Evolutionary conservation across 2,888 invertebrate species (phyloP).

Genomic region (Cosmia pyralina): DNA sequence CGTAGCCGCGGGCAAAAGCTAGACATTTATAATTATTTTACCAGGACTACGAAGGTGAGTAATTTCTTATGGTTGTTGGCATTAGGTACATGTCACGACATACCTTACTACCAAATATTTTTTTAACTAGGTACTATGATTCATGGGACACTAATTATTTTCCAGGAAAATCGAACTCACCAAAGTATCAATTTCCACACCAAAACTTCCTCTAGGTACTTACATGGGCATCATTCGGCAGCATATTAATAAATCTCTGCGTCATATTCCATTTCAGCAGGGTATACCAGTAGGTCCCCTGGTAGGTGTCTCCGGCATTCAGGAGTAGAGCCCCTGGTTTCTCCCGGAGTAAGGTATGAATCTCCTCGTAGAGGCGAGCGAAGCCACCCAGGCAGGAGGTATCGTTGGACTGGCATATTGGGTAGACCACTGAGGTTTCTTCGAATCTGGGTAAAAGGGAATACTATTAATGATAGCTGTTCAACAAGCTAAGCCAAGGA

Average conservation of each 20-base stretch:
- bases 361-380: slow-evolving; percentile 91
- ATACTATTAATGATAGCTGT: too few species aligned
- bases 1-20: too few species aligned
- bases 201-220: slow-evolving; percentile 64
- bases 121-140: neutral
- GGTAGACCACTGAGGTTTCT: slow-evolving; percentile 89
- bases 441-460: slow-evolving; percentile 87
- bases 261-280: slow-evolving; percentile 93
- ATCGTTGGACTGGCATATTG: slow-evolving; percentile 87
- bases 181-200: neutral
- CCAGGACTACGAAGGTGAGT: neutral
- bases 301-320: slow-evolving; percentile 95
- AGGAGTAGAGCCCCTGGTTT: slow-evolving; percentile 92
- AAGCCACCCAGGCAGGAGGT: slow-evolving; percentile 92
- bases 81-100: neutral
- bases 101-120: neutral
- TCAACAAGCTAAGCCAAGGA: too few species aligned
- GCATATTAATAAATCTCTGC: slow-evolving; percentile 93
- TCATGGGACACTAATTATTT: neutral
- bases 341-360: slow-evolving; percentile 82
- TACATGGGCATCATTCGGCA: slow-evolving; percentile 94
- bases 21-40: neutral
- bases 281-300: slow-evolving; percentile 96
- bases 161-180: too few species aligned
- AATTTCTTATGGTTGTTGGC: neutral